Conservation (phyloP, 1,140 invertebrate species). For the Pseudomyrmex gracilis region DNA sequence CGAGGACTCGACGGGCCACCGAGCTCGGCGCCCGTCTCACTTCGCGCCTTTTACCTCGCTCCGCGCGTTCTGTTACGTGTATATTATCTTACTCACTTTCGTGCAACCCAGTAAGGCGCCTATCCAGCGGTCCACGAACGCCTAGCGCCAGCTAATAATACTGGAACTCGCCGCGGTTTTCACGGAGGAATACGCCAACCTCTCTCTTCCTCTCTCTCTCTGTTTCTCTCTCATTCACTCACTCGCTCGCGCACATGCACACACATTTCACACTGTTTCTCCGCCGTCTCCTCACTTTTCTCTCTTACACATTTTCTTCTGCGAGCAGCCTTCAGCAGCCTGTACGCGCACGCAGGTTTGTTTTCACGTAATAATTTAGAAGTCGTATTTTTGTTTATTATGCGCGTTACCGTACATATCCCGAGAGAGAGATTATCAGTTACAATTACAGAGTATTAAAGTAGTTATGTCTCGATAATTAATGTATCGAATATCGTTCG, state of each 20-base stretch:
- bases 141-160: slow-evolving; percentile 75
- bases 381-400: slow-evolving; percentile 20
- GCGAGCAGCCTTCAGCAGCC: not conserved
- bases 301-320: not conserved
- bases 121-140: slow-evolving; percentile 63
- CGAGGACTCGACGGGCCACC: slow-evolving; percentile 68
- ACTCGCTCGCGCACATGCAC: not conserved
- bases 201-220: slow-evolving; percentile 43
- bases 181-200: slow-evolving; percentile 51
- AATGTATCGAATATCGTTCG: slow-evolving; percentile 11
- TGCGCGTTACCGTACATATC: no score
- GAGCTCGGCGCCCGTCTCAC: slow-evolving; percentile 39
- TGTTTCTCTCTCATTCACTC: not conserved
- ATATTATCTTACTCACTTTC: slow-evolving; percentile 78
- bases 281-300: slow-evolving; percentile 1
- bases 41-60: slow-evolving; percentile 74
- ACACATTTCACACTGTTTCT: not conserved
- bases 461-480: slow-evolving; percentile 7
- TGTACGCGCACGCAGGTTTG: not conserved
- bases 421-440: no score
- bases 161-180: slow-evolving; percentile 66
- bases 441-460: no score
- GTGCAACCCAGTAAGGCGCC: slow-evolving; percentile 75
- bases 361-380: not conserved
- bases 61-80: slow-evolving; percentile 74